Evolutionary conservation across 92 coral and sea anemone species (phyloP).

Genomic region (Ricordea florida): DNA sequence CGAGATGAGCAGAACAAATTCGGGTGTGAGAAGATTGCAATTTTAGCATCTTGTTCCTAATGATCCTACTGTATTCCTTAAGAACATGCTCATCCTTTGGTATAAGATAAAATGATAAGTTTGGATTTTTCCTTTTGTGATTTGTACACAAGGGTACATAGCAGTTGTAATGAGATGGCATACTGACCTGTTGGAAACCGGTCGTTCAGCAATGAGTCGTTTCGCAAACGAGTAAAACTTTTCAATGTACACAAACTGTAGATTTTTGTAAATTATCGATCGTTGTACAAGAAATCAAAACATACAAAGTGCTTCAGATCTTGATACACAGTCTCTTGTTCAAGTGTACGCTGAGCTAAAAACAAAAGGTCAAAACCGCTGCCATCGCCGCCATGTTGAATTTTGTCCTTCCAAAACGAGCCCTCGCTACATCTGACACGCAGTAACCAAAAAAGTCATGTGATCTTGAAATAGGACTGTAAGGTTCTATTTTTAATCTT

Average conservation of each 20-base stretch:
- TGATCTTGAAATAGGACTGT: slow-evolving; percentile 40
- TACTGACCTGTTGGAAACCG: neutral
- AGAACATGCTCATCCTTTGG: slow-evolving; percentile 34
- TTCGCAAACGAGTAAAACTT: too few species aligned
- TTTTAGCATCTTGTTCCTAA: slow-evolving; percentile 34
- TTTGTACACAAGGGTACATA: slow-evolving; percentile 46
- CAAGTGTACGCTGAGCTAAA: too few species aligned
- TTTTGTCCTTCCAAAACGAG: slow-evolving; percentile 21
- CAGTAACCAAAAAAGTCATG: slow-evolving; percentile 24
- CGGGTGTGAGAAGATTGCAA: slow-evolving; percentile 45
- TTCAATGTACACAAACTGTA: too few species aligned
- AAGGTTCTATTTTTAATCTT: too few species aligned
- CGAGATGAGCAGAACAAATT: slow-evolving; percentile 48
- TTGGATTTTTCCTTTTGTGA: slow-evolving; percentile 38
- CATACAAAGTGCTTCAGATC: too few species aligned
- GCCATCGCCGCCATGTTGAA: slow-evolving; percentile 20
- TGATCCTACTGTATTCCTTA: slow-evolving; percentile 28
- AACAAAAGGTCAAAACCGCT: too few species aligned
- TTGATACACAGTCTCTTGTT: too few species aligned
- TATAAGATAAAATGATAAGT: slow-evolving; percentile 42
- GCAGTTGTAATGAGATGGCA: slow-evolving; percentile 55
- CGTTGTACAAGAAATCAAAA: too few species aligned
- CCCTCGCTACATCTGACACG: slow-evolving; percentile 9
- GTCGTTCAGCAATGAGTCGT: neutral
- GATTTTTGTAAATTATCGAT: too few species aligned